Evolutionary conservation across 2,113 vertebrate species (phyloP).

Genomic region (Pluvianellus socialis): DNA sequence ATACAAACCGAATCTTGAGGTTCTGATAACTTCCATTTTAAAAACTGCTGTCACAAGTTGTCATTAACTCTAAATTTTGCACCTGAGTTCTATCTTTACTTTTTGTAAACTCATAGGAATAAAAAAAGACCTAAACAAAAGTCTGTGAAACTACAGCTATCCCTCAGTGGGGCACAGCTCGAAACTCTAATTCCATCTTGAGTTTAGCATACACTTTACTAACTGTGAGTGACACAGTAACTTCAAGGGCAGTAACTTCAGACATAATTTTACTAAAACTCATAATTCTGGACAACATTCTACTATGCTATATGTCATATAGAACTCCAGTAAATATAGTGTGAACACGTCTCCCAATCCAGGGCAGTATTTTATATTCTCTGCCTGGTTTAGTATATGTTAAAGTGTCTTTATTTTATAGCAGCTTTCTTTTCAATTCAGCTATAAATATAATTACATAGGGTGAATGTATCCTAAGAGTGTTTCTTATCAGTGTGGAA

Average conservation of each 20-base stretch:
- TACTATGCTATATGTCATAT: not conserved
- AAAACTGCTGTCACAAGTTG: not conserved
- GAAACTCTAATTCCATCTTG: not conserved
- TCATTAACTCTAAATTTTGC: not conserved
- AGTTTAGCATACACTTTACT: not conserved
- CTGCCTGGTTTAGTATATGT: not conserved
- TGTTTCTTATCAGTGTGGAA: not conserved
- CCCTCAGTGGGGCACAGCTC: not conserved
- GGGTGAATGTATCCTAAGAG: not conserved
- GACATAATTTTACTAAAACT: not conserved
- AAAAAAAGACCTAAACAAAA: not conserved
- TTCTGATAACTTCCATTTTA: not conserved
- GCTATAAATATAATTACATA: not conserved
- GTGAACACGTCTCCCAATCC: not conserved
- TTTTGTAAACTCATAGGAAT: not conserved
- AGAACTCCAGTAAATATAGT: not conserved
- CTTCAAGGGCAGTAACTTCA: not conserved
- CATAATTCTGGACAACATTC: not conserved
- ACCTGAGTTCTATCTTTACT: not conserved
- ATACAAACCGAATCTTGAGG: rapidly evolving
- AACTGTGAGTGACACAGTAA: not conserved
- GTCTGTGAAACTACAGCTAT: not conserved
- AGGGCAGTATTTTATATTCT: not conserved
- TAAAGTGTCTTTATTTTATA: not conserved
- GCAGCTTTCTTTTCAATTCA: not conserved